Evolutionary conservation across 2,113 vertebrate genomes (phyloP), one percentile per base, ranked within the genome.

Genomic region (Rafetus swinhoei): DNA sequence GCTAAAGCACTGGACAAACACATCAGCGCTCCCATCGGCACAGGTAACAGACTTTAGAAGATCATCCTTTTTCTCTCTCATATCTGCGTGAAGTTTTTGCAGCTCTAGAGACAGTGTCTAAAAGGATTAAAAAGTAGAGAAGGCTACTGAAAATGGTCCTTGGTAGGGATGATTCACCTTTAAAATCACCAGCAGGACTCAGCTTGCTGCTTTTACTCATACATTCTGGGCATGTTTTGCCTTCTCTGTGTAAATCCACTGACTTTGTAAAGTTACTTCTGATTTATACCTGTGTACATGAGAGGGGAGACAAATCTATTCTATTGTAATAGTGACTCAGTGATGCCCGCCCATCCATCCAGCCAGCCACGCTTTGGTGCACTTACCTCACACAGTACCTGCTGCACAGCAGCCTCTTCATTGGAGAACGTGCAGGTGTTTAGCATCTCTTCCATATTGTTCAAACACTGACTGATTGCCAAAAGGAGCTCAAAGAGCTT

Each of bases 101-200:
- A 99, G 92, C 90, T 98, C 98, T 0, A 97, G 94, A 55, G 98
- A 98, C 82, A 99, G 96, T 79, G 97, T 98, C 99, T 99, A 97
- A 86, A 45, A 90, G 86, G 56, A 89, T 39, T 25, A 55, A 94
- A 86, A 94, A 74, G 59, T 89, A 95, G 79, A 85, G 22, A 82
- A 91, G 32, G 7, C 27, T 13, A 85, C 57, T 94, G 86, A 92
- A 92, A 91, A 94, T 53, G 77, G n/a, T 59, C 39, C 69, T 54
- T 72, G 0, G 72, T 65, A 21, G 82, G 60, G 53, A 74, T 77
- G 3, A 89, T 74, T 24, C 25, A 19, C 56, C 65, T 52, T 1
- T 16, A 81, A 92, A 45, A 55, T 93, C 13, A n/a, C 9, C 69
- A 91, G 45, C 35, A 87, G 53, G 60, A 52, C 19, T 82, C 0